phyloP scores from a whole-genome alignment of 2,888 invertebrate genomes.

The Eupelmus urozonus region DNA sequence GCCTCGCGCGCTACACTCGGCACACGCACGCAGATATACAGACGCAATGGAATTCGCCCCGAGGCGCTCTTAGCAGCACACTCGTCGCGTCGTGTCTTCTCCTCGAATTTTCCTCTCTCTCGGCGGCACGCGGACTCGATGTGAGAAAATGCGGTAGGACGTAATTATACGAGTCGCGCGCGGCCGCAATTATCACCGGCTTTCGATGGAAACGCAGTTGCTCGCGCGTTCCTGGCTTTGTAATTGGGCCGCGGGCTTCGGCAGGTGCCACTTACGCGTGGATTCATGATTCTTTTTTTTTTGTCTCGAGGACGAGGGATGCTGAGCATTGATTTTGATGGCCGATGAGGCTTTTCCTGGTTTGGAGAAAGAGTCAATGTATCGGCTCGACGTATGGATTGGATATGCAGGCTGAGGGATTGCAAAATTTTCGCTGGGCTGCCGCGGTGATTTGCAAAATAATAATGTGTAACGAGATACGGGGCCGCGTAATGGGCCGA shows the following conservation, averaged over 20 bases:
- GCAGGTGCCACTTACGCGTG: conserved; percentile 12
- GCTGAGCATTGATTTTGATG: no score
- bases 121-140: conserved; percentile 5
- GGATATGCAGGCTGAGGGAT: no score
- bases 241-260: conserved; percentile 27
- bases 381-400: no score
- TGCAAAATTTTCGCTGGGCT: no score
- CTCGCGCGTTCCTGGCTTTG: conserved; percentile 1
- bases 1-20: neutral
- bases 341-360: no score
- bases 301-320: no score
- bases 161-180: conserved; percentile 34
- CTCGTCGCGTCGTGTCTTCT: neutral
- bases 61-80: conserved; percentile 2
- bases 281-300: no score
- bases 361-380: no score
- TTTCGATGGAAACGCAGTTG: neutral
- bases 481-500: no score
- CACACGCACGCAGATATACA: neutral
- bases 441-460: no score
- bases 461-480: no score
- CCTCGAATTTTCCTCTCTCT: conserved; percentile 23
- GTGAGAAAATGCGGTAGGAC: conserved; percentile 49
- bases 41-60: conserved; percentile 26
- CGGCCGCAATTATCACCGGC: conserved; percentile 46